Base-by-base conservation (phyloP, 2,888 invertebrate species). In the Dicycla oo region DNA sequence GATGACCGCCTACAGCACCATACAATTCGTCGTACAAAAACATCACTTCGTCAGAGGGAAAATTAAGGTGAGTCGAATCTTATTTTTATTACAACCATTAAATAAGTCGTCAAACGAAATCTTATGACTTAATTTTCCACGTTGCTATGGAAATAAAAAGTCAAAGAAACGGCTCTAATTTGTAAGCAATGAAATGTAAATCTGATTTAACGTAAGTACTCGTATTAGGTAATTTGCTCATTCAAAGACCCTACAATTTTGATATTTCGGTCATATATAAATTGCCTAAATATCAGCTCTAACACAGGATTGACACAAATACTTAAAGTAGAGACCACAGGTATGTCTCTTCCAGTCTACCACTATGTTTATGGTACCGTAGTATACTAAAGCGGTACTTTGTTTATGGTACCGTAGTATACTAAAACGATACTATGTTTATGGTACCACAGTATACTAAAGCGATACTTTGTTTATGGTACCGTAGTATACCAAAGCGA, bases 1-100 rank as follows among this genome's bases (percentile, higher is more conserved):
- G 7, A 94, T 95, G 94, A 93, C 94, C 3, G 93, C 95, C 0
- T 95, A 92, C 88, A 94, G 94, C 86, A 94, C 94, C 20, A 94
- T 95, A 81, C 94, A 95, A 84, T 95, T 95, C 77, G 90, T 92
- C 1, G 93, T 95, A 47, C 94, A 95, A 83, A 94, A 92, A 83
- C 94, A 95, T 70, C 94, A 95, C 85, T 95, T 95, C 68, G 86
- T 93, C 51, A 89, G 92, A 80, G 93, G 93, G 30, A 94, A 94
- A 90, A 91, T 95, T 80, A 94, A 92, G 93, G 95, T 95, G 79
- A 85, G 82, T n/a, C 13, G 23, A 43, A 57, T 49, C 3, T 43
- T 40, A 58, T 68, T 51, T 65, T 76, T 72, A 70, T 66, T 68
- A 57, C 8, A 63, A 43, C 58, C 30, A 61, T 82, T 71, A 78